Evolutionary conservation across 2,888 invertebrate genomes (phyloP).

Genomic region (Leptinotarsa peninsularis): DNA sequence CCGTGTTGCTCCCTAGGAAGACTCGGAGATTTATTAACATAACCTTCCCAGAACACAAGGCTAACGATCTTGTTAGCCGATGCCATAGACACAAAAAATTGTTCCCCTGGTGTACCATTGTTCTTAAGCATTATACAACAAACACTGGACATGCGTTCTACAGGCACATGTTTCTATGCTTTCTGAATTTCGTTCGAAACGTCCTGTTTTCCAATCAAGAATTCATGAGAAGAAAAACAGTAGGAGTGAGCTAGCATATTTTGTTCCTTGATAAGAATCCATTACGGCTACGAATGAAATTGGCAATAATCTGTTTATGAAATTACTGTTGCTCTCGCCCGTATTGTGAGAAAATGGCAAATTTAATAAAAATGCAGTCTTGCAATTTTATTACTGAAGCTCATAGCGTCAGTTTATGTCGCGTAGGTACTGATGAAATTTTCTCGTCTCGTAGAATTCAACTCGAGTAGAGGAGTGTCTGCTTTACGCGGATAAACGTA

Average conservation of each 20-base stretch:
- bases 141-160: too few relatives aligned
- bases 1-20: too few relatives aligned
- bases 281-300: slow-evolving; percentile 3
- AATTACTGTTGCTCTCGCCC: background rate
- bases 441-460: slow-evolving; percentile 8
- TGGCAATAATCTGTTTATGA: slow-evolving; percentile 12
- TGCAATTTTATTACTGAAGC: slow-evolving; percentile 11
- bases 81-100: too few relatives aligned
- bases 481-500: background rate
- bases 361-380: slow-evolving; percentile 19
- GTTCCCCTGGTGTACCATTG: too few relatives aligned
- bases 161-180: too few relatives aligned
- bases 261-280: background rate
- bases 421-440: slow-evolving; percentile 4
- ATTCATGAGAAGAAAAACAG: background rate
- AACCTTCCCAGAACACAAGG: too few relatives aligned
- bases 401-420: slow-evolving; percentile 12
- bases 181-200: too few relatives aligned
- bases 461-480: background rate
- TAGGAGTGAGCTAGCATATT: background rate
- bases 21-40: too few relatives aligned
- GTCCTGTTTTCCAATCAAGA: background rate
- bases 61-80: too few relatives aligned
- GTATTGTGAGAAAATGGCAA: slow-evolving; percentile 11
- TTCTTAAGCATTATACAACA: too few relatives aligned